Percentiles rank a stretch among this genome's conserved stretches.
Conservation (phyloP, 2,888 invertebrate genomes). For the Paralinhomoeus sp. region DNA sequence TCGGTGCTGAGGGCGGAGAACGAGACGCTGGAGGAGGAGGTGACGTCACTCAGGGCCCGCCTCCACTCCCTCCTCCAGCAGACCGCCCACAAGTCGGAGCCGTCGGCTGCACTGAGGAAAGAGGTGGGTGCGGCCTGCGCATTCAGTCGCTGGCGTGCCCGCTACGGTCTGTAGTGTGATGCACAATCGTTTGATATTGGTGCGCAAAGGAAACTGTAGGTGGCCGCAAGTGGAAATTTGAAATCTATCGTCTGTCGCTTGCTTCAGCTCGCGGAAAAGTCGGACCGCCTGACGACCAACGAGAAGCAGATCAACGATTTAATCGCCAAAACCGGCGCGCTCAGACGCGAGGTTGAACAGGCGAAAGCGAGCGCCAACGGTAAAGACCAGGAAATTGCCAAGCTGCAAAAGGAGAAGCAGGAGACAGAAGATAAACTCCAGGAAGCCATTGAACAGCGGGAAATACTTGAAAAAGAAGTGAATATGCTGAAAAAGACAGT, state of each 20-base stretch:
- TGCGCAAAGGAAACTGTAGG: no score
- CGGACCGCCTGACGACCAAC: neutral
- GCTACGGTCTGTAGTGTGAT: no score
- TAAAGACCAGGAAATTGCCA: neutral
- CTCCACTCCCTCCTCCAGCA: conserved; percentile 2
- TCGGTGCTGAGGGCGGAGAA: conserved; percentile 1
- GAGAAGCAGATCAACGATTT: neutral
- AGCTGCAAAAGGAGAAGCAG: conserved; percentile 5
- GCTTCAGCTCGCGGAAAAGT: neutral
- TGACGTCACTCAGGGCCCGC: conserved; percentile 1
- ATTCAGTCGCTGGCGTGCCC: no score
- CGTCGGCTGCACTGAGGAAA: neutral
- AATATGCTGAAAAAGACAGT: no score
- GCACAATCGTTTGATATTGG: neutral
- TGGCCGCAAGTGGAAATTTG: no score
- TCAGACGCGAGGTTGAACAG: conserved; percentile 1
- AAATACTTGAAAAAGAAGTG: no score
- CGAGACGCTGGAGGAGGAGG: conserved; percentile 3
- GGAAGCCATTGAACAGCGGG: no score
- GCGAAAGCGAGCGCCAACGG: no score
- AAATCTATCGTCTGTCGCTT: no score
- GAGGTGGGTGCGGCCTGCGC: no score
- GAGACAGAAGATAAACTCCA: conserved; percentile 6
- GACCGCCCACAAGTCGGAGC: no score
- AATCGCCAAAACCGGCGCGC: neutral